Evolutionary conservation across 2,888 invertebrate genomes (phyloP).

Genomic region (Cenopis cana): DNA sequence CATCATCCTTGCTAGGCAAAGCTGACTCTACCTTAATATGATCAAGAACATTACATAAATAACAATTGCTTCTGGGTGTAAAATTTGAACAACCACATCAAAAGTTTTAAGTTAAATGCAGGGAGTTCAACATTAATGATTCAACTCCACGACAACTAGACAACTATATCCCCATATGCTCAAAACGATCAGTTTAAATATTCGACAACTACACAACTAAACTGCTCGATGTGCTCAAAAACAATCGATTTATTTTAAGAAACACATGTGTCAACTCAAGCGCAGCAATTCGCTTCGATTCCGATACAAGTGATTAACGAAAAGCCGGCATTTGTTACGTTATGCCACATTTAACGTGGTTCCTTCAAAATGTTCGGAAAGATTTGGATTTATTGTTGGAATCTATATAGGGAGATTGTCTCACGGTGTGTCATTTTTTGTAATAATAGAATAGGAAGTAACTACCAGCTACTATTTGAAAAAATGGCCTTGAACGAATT

Average conservation of each 20-base stretch:
- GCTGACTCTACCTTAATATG: too few relatives aligned
- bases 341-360: conserved; percentile 60
- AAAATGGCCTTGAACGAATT: too few relatives aligned
- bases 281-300: conserved; percentile 53
- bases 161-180: too few relatives aligned
- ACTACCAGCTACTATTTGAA: too few relatives aligned
- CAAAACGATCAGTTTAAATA: too few relatives aligned
- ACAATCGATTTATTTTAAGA: conserved; percentile 38
- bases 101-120: too few relatives aligned
- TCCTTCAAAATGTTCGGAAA: conserved; percentile 39
- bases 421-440: conserved; percentile 9
- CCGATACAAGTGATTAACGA: conserved; percentile 59
- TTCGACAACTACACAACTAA: neutral
- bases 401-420: conserved; percentile 8
- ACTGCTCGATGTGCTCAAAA: conserved; percentile 10
- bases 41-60: too few relatives aligned
- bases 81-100: too few relatives aligned
- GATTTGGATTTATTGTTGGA: conserved; percentile 9
- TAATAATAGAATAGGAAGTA: neutral
- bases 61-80: too few relatives aligned
- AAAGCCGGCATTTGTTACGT: conserved; percentile 64
- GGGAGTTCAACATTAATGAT: too few relatives aligned
- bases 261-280: conserved; percentile 53
- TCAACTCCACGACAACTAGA: too few relatives aligned
- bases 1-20: too few relatives aligned